phyloP scores from a whole-genome alignment of 1,140 invertebrate genomes.

The Hylaeus anthracinus region DNA sequence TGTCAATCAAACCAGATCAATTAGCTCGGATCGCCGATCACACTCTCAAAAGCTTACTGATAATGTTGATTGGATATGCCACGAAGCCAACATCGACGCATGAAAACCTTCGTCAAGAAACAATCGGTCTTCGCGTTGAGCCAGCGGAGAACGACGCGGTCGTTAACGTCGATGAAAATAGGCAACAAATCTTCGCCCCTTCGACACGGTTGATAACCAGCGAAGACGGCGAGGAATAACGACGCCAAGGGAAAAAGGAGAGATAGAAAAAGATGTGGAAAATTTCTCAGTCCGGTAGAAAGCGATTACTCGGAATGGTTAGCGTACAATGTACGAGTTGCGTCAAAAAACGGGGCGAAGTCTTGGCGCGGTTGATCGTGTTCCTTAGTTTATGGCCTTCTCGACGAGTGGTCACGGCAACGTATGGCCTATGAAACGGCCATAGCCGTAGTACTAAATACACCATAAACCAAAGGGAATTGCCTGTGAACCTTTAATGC shows the following conservation, averaged over 20 bases:
- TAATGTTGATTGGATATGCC: background rate
- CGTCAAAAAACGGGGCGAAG: slow-evolving; percentile 2
- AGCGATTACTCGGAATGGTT: slow-evolving; percentile 1
- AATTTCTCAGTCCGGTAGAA: background rate
- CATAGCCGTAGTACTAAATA: slow-evolving; percentile 68
- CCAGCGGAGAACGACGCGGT: background rate
- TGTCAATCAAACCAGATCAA: too few species aligned
- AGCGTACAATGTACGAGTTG: slow-evolving; percentile 8
- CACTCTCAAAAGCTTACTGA: background rate
- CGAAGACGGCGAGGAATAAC: background rate
- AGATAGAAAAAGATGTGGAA: background rate
- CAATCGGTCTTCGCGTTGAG: background rate
- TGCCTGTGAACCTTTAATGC: slow-evolving; percentile 66
- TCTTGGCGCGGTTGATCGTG: slow-evolving; percentile 9
- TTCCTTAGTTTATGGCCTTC: slow-evolving; percentile 32
- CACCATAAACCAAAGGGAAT: slow-evolving; percentile 68
- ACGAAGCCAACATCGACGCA: background rate
- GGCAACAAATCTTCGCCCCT: slow-evolving; percentile 5
- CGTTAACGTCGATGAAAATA: slow-evolving; percentile 6
- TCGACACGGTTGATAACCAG: slow-evolving; percentile 4
- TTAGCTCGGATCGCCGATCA: background rate
- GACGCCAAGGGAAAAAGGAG: background rate
- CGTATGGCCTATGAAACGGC: slow-evolving; percentile 65
- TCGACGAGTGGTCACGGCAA: slow-evolving; percentile 53
- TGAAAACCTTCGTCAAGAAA: background rate